phyloP scores from a whole-genome alignment of 1,140 invertebrate species.

The Muscidifurax raptorellus region DNA sequence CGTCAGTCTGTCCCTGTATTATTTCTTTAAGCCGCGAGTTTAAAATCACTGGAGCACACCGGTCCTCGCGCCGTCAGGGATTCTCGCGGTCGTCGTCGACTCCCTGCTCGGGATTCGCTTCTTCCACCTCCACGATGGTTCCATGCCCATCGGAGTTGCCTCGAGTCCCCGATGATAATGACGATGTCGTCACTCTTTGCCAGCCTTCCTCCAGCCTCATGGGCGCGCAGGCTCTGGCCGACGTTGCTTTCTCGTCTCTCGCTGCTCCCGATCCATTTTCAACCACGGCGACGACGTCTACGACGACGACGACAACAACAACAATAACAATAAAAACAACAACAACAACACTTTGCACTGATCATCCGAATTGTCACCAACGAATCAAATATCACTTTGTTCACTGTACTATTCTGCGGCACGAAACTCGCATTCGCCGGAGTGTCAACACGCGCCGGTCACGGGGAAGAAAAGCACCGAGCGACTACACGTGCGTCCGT shows the following conservation, averaged over 20 bases:
- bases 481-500: background rate
- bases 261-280: background rate
- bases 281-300: background rate
- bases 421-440: background rate
- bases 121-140: constrained; percentile 3
- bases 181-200: background rate
- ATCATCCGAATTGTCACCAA: background rate
- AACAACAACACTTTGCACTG: background rate
- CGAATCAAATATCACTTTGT: background rate
- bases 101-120: constrained; percentile 17
- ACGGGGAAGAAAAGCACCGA: background rate
- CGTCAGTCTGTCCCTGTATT: background rate
- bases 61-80: background rate
- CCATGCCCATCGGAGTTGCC: background rate
- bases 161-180: too few relatives aligned
- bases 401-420: background rate
- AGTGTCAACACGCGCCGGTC: background rate
- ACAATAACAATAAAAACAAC: background rate
- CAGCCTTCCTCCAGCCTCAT: background rate
- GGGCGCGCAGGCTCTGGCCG: background rate
- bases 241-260: background rate
- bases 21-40: background rate
- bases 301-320: background rate
- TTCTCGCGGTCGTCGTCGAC: background rate
- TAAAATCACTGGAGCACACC: background rate